Evolutionary conservation across 2,888 invertebrate species (phyloP).

Genomic region (Dryobotodes eremita): DNA sequence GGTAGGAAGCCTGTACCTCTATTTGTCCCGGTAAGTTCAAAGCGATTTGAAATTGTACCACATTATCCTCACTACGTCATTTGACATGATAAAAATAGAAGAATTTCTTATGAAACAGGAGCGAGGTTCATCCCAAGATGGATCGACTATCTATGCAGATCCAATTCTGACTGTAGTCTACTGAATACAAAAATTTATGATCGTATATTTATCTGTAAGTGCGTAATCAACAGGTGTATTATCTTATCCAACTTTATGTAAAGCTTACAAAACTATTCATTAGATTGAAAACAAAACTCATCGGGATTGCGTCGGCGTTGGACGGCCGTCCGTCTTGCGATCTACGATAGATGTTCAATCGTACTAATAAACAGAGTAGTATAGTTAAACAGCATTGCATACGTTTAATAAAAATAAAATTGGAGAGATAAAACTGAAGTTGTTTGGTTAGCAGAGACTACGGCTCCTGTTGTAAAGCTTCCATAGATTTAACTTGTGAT

Average conservation of each 20-base stretch:
- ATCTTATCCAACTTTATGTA: constrained; percentile 59
- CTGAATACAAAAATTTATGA: constrained; percentile 48
- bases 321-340: constrained; percentile 46
- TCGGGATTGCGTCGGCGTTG: constrained; percentile 41
- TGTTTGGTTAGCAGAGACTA: background rate
- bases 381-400: constrained; percentile 16
- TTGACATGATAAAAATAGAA: background rate
- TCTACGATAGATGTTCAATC: constrained; percentile 43
- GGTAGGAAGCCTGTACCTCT: background rate
- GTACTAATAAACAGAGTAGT: constrained; percentile 51
- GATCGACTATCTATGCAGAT: background rate
- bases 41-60: background rate
- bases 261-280: constrained; percentile 61
- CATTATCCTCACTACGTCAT: background rate
- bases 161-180: constrained; percentile 13
- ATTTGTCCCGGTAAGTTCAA: background rate
- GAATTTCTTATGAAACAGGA: background rate
- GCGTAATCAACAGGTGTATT: constrained; percentile 60
- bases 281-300: constrained; percentile 53
- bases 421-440: constrained; percentile 2
- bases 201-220: constrained; percentile 43
- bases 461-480: background rate
- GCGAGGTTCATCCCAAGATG: background rate
- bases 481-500: background rate
- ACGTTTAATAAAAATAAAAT: constrained; percentile 53